Base-by-base conservation (phyloP, 2,797 vertebrate genomes). In the Tragelaphus eurycerus region DNA sequence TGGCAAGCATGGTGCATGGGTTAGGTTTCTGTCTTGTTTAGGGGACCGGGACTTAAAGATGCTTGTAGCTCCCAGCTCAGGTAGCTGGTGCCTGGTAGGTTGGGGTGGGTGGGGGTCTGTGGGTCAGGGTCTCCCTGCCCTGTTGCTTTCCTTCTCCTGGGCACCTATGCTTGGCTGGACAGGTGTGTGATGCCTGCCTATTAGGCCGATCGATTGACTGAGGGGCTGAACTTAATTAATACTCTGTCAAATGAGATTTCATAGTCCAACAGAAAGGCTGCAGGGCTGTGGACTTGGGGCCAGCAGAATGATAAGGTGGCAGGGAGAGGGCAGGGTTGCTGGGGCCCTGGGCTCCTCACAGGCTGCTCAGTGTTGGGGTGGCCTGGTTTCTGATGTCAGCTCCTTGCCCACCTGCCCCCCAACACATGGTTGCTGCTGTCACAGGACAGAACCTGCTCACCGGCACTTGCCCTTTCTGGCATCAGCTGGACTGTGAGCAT, bases 91-190 rank as follows among this genome's bases (percentile, higher is more conserved):
- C 2, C 31, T 54, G 78, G 43, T 3, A 11, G 15, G n/a, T 21
- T 5, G 12, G 16, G 46, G 15, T 15, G 4, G 16, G 43, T 43
- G 5, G 1, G 1, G n/a, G 15, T n/a, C 31, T 13, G 0, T 31
- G 64, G 64, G 5, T 38, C 4, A 2, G 4, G 8, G 21, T 17
- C 5, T 86, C 60, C 48, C 31, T 7, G 5, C 31, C 14, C 48
- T 34, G 31, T n/a, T 46, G 3, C 14, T 34, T n/a, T 52, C 21
- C 43, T 88, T n/a, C 34, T 43, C 11, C 23, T 83, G 21, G 52
- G 57, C 13, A 19, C 25, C 5, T 46, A 12, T 78, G 71, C 19
- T 34, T 86, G 34, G 23, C 21, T 27, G 64, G 31, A 31, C 15
- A 46, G 55, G 11, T 19, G 6, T 43, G 27, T 60, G 25, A 60